Conservation (phyloP, 2,888 invertebrate genomes). For the Drosophila anomalata region DNA sequence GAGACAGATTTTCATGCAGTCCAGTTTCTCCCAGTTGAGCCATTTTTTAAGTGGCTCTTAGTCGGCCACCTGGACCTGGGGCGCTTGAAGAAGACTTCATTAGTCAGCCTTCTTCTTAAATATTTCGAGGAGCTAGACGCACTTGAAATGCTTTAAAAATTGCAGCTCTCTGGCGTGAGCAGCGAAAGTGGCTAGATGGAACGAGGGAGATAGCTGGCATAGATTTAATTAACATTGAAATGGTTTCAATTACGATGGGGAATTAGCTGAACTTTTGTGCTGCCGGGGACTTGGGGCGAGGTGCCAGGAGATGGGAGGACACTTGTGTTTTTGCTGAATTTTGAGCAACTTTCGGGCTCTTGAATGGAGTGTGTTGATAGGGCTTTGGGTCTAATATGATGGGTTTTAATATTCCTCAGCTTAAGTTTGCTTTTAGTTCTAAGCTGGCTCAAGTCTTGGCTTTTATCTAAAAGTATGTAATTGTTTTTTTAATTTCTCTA, state of each 20-base stretch:
- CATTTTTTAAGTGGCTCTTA: background rate
- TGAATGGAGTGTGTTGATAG: constrained; percentile 8
- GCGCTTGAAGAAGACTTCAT: constrained; percentile 34
- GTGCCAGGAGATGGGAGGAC: constrained; percentile 24
- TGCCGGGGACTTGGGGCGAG: constrained; percentile 13
- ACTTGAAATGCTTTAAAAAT: constrained; percentile 31
- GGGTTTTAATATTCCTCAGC: no score
- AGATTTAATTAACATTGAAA: constrained; percentile 52
- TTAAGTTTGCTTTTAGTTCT: background rate
- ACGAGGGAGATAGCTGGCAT: constrained; percentile 10
- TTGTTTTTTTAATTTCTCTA: background rate
- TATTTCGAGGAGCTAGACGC: constrained; percentile 13
- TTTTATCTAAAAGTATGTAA: constrained; percentile 21
- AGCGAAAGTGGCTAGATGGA: background rate
- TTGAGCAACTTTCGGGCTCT: background rate
- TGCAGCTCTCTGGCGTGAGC: constrained; percentile 3
- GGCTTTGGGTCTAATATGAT: no score
- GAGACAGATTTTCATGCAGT: background rate
- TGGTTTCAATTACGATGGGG: constrained; percentile 43
- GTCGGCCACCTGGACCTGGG: constrained; percentile 18
- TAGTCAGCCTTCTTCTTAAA: constrained; percentile 25
- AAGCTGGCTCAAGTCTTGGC: constrained; percentile 38
- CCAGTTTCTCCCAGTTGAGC: no score
- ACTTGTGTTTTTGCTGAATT: constrained; percentile 20
- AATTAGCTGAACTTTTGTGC: constrained; percentile 35